Base-by-base conservation (phyloP, 2,888 invertebrate genomes). In the Diaperis boleti region DNA sequence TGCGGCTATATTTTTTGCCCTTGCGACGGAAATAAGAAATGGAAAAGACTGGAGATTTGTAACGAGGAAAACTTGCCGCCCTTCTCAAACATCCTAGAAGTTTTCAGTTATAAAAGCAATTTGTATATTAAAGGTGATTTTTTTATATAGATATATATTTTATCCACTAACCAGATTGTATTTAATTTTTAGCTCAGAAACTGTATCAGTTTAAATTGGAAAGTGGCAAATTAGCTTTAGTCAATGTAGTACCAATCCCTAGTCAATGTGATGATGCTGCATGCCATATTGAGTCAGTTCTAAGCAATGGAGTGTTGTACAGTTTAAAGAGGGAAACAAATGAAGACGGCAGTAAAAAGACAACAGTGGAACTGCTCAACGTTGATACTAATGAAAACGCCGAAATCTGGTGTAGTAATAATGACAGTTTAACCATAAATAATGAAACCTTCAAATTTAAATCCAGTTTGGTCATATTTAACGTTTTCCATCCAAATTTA, bases 51-150 rank as follows among this genome's bases (percentile, higher is more conserved):
- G 26, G 67, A 64, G 20, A 69, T 76, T n/a, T 20, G 18, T 10
- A 70, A 69, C 57, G 52, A 64, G 4, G 50, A 66, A 8, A 37
- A 69, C 13, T 29, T 69, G 3, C 63, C 64, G 14, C 65, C 66
- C 18, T 62, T 70, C 3, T 63, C 67, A 1, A 14, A 56, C n/a
- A 67, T 67, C 17, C 77, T 71, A 59, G 45, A 70, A 0, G 33
- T 78, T 8, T 78, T 78, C 66, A 62, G 75, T 0, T 73, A 75
- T 63, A 69, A 70, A 39, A 67, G 71, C 54, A 63, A 50, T 41
- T 55, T 80, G 13, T 78, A 71, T 64, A 68, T 79, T 33, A 79
- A 77, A 74, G 77, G 78, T 76, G 69, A 64, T 50, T 62, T 6
- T 10, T 22, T 5, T 15, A 29, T 15, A 11, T 29, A 2, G 11